phyloP scores from a whole-genome alignment of 53 echinoderm and acorn worm genomes.

The Antedon mediterranea region DNA sequence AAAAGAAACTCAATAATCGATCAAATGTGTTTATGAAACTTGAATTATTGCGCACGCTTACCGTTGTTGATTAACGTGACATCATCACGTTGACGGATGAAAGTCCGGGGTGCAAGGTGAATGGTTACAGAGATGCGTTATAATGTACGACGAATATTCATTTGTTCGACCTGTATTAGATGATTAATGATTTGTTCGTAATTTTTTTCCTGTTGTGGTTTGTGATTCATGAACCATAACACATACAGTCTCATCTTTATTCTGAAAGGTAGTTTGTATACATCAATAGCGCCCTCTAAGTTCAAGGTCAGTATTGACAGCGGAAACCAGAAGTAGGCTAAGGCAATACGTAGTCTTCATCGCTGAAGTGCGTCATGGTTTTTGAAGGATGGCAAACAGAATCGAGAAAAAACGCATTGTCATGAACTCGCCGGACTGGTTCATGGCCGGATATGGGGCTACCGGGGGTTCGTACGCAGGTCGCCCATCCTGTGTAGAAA shows the following conservation, averaged over 20 bases:
- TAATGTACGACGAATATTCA: neutral
- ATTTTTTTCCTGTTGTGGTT: neutral
- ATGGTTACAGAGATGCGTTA: neutral
- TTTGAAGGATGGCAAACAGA: neutral
- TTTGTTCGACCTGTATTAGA: neutral
- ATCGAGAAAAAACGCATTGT: neutral
- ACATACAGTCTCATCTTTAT: neutral
- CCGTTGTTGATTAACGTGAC: neutral
- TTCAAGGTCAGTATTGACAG: neutral
- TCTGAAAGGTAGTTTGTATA: neutral
- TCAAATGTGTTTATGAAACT: too few relatives aligned
- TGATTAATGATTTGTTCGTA: neutral
- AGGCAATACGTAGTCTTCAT: neutral
- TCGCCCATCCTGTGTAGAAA: neutral
- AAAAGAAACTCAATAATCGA: too few relatives aligned
- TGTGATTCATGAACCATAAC: neutral
- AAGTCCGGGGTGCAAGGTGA: neutral
- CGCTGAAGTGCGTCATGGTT: neutral
- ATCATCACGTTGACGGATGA: neutral
- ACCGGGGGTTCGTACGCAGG: neutral
- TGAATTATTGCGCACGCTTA: neutral
- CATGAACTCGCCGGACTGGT: neutral
- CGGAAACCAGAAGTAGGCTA: slow-evolving; percentile 1
- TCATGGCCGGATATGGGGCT: slow-evolving; percentile 1
- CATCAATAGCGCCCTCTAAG: neutral